Base-by-base conservation (phyloP, 2,797 vertebrate species). In the Parambassis ranga region DNA sequence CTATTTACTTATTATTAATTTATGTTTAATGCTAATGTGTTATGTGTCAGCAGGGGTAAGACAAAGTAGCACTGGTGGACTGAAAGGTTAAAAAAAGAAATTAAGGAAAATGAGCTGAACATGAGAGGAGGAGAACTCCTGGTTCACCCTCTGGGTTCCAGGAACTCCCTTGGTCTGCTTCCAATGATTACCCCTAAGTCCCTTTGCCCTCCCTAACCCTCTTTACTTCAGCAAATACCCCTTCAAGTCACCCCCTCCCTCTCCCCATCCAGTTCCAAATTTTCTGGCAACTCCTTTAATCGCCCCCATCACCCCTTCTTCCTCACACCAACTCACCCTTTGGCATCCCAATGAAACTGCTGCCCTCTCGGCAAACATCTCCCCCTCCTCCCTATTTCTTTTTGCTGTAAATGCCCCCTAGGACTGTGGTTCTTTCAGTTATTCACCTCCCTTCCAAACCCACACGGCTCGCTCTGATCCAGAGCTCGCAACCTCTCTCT, bases 81-180 rank as follows among this genome's bases (percentile, higher is more conserved):
- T 26, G 26, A 55, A 58, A 44, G 15, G 3, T 30, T 4, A 4
- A 23, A 33, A 39, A 42, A 31, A 13, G 3, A 59, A 51, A 60
- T 32, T 7, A 36, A 44, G 26, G 65, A 10, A 44, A 72, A 57
- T 16, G 24, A 68, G 62, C 36, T 61, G 49, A 60, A 66, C 52
- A 62, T 44, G 48, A 18, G 42, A 62, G 44, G 71, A 74, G 65
- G 68, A 74, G 71, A 65, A 81, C 71, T 72, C 58, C 66, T 69
- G 65, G 53, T 81, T 83, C 79, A 75, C 71, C 78, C 75, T 67
- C 70, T 79, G 65, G 70, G 58, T 91, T 92, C 90, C 88, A 84
- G 89, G 88, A 91, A 90, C 84, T 84, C 81, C 72, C 81, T 85
- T 86, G 88, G 88, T 84, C 84, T 79, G 72, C 62, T 81, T 85